Conservation (phyloP, 1,140 invertebrate genomes). For the Aphaenogaster rudis region DNA sequence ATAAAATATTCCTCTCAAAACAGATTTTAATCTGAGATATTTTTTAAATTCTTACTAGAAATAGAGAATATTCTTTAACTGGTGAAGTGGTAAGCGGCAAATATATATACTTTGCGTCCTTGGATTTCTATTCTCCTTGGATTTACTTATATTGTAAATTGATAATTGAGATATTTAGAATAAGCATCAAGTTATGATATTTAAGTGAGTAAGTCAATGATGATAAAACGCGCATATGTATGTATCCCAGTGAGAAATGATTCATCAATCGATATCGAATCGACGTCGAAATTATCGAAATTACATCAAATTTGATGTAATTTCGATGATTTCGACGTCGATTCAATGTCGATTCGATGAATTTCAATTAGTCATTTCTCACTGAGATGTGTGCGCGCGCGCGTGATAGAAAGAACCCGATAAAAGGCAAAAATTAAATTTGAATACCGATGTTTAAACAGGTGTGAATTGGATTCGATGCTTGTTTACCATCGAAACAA, state of each 20-base stretch:
- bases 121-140: not conserved
- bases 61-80: not conserved
- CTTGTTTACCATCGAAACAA: constrained; percentile 7
- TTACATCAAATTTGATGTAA: too few relatives aligned
- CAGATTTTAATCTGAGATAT: not conserved
- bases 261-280: too few relatives aligned
- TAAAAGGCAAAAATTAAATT: constrained; percentile 38
- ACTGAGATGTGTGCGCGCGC: not conserved
- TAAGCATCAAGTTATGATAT: constrained; percentile 1
- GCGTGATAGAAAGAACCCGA: not conserved
- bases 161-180: constrained; percentile 17
- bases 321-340: too few relatives aligned
- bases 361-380: too few relatives aligned
- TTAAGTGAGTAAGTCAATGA: not conserved
- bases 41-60: not conserved
- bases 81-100: not conserved
- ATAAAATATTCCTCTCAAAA: not conserved
- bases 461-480: constrained; percentile 33
- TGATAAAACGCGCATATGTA: not conserved
- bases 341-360: too few relatives aligned
- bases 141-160: not conserved
- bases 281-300: too few relatives aligned
- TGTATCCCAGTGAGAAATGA: not conserved
- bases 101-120: not conserved
- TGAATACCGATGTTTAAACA: constrained; percentile 57